Conservation (phyloP, 1,140 invertebrate genomes). For the Onthophagus taurus region DNA sequence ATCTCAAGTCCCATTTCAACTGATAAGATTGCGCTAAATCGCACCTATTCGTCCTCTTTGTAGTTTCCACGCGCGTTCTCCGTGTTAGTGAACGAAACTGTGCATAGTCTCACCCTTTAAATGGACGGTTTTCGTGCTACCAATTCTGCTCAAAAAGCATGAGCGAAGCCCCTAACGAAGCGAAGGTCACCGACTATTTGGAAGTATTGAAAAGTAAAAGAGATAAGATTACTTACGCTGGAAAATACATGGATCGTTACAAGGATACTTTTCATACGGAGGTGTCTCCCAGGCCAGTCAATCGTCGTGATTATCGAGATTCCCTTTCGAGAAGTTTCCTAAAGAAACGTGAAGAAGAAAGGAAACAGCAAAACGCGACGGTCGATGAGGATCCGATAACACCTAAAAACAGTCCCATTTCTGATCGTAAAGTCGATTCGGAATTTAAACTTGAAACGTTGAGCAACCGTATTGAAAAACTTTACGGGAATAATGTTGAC, state of each 20-base stretch:
- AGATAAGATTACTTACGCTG: slow-evolving; percentile 28
- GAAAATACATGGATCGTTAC: slow-evolving; percentile 33
- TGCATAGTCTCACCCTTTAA: no score
- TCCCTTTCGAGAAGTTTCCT: background rate
- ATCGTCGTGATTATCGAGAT: no score
- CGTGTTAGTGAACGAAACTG: no score
- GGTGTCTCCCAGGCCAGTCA: background rate
- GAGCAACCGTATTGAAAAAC: slow-evolving; percentile 10
- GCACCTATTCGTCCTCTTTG: no score
- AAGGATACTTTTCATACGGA: slow-evolving; percentile 28
- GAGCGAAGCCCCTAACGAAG: no score
- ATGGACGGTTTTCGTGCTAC: no score
- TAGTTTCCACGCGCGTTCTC: no score
- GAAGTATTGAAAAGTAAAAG: slow-evolving; percentile 27
- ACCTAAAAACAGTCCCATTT: slow-evolving; percentile 8
- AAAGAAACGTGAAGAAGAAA: background rate
- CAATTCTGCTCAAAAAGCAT: no score
- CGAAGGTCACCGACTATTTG: no score
- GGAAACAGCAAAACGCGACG: background rate
- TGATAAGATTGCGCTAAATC: no score
- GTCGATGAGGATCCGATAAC: background rate
- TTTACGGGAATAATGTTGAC: background rate
- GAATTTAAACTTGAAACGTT: slow-evolving; percentile 3
- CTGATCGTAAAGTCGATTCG: background rate
- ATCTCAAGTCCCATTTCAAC: no score